Percentiles rank a stretch among this genome's conserved stretches.
These are phyloP conservation scores for Uria lomvia DNA, from an alignment of 2,113 vertebrate genomes.

Conservation along the genomic window DNA sequence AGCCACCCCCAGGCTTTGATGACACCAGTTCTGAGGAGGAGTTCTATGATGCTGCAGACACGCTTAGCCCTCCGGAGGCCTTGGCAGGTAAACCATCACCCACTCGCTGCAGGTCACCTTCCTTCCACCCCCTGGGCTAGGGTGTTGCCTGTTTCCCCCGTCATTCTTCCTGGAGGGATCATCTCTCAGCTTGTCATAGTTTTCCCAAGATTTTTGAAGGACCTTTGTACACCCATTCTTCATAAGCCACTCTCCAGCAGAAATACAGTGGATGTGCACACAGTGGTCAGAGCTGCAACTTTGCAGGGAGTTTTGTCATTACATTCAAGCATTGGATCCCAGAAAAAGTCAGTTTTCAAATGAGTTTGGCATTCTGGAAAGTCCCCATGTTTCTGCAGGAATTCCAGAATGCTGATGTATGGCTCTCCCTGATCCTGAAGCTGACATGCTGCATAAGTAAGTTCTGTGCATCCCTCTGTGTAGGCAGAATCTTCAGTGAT, in stretches of 20 bases:
- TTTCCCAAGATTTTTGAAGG: not conserved
- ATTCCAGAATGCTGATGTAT: not conserved
- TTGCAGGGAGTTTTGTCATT: not conserved
- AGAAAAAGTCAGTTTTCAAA: not conserved
- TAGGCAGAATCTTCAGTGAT: not conserved
- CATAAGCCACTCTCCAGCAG: not conserved
- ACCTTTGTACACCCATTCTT: not conserved
- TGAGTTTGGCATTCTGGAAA: not conserved
- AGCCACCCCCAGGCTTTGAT: slow-evolving; percentile 77
- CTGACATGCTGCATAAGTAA: not conserved
- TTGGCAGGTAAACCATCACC: slow-evolving; percentile 57
- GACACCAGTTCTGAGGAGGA: slow-evolving; percentile 92
- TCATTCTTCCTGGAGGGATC: not conserved
- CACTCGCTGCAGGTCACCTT: fast-evolving
- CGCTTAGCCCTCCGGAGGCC: slow-evolving; percentile 76
- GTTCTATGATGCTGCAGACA: slow-evolving; percentile 90
- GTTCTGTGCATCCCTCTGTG: not conserved
- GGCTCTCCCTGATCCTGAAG: not conserved
- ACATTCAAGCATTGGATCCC: not conserved
- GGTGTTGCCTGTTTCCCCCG: fast-evolving
- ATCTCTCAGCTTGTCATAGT: not conserved
- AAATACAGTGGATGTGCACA: not conserved
- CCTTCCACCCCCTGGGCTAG: not conserved
- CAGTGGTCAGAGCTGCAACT: not conserved
- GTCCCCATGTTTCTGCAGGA: not conserved